Base-by-base conservation (phyloP, 35 echinoderm and acorn worm genomes). In the Chiridota heheva region DNA sequence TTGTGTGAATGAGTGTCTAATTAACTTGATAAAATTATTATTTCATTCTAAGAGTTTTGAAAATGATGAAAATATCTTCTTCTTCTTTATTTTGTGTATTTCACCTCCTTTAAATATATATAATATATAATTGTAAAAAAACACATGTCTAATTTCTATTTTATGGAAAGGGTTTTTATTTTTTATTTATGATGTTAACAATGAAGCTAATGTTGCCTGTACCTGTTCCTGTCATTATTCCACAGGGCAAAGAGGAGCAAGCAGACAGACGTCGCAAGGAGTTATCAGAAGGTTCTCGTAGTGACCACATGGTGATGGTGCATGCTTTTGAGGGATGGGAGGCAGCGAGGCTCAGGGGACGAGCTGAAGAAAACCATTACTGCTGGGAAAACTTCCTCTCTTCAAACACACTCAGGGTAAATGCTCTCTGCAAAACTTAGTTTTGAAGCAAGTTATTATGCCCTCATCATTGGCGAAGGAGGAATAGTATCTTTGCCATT, bases 341-440 rank as follows among this genome's bases (percentile, higher is more conserved):
- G 44, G 89, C 85, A 7, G 83, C 89, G 5, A 58, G 74, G 39
- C 47, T 38, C 20, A 27, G 68, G n/a, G 58, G 77, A n/a, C 18
- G 41, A 0, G 8, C 37, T 0, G 89, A 76, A 25, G 95, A 88
- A 5, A 82, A 76, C 44, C 53, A 78, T 3, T 98, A 66, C 81
- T 98, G 95, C 70, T 98, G 95, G 95, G 71, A 74, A 2, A 83
- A 98, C 81, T 98, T 98, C 60, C 69, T 98, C 72, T 91, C 95
- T 32, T 58, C 37, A 18, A 89, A 68, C 34, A 89, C 87, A 17
- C 45, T 92, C 16, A 89, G 70, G 81, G 95, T 98, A 72, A 56
- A n/a, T 51, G 22, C 8, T 51, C 47, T n/a, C n/a, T 12, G n/a
- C 8, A 12, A n/a, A 12, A 51, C 8, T 51, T 8, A 12, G 8